These are phyloP conservation scores for Latheticus oryzae DNA, from an alignment of 2,888 invertebrate genomes.

Conservation along the genomic window DNA sequence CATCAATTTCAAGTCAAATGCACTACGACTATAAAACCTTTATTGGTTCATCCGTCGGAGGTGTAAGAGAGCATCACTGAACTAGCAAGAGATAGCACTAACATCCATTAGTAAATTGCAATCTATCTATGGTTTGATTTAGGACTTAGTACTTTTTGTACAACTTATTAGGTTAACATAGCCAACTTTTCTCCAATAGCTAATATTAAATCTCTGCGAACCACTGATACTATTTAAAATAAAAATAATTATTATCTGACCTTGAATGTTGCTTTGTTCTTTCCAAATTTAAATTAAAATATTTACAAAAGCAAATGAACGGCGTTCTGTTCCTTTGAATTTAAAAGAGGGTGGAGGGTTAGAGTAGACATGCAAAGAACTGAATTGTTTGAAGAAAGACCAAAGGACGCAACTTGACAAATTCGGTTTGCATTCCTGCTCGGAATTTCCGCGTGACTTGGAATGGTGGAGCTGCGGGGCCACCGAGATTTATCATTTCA, in stretches of 20 bases:
- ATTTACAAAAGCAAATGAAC: constrained; percentile 55
- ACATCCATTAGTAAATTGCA: constrained; percentile 63
- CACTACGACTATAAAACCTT: too few relatives aligned
- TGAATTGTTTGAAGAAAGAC: constrained; percentile 59
- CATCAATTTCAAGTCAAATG: too few relatives aligned
- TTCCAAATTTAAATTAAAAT: constrained; percentile 54
- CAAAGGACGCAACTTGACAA: constrained; percentile 62
- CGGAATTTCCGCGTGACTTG: constrained; percentile 61
- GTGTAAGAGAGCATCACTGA: constrained; percentile 16
- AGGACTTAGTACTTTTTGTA: constrained; percentile 51
- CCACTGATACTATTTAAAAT: too few relatives aligned
- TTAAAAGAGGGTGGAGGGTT: constrained; percentile 17
- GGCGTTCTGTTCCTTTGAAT: constrained; percentile 34
- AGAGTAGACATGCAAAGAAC: constrained; percentile 53
- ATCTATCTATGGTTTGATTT: constrained; percentile 60
- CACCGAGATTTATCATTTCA: constrained; percentile 54
- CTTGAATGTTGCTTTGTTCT: too few relatives aligned
- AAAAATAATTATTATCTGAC: too few relatives aligned
- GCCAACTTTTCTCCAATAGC: constrained; percentile 32
- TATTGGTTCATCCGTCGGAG: constrained; percentile 20
- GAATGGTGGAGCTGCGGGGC: constrained; percentile 52
- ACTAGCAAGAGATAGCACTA: constrained; percentile 38
- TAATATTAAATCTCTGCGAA: constrained; percentile 52
- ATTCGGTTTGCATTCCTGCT: constrained; percentile 65
- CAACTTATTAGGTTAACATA: constrained; percentile 39